phyloP scores from a whole-genome alignment of 92 coral and sea anemone species.

The Umimayanthus chanpuru region DNA sequence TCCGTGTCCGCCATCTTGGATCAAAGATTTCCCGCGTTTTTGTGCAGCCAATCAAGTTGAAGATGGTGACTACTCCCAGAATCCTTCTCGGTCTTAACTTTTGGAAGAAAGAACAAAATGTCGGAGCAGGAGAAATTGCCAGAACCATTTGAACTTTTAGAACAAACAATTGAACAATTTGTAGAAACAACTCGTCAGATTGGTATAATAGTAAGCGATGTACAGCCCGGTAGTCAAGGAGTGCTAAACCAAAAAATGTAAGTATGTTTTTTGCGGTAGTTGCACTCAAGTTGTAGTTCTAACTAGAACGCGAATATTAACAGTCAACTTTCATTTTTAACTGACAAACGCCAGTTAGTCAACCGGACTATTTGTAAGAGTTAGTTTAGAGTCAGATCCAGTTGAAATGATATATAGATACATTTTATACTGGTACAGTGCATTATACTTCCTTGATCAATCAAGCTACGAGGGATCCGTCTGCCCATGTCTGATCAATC shows the following conservation, averaged over 20 bases:
- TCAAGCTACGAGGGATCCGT: no score
- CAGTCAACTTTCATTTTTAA: no score
- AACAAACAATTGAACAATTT: constrained; percentile 98
- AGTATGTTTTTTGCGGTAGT: constrained; percentile 15
- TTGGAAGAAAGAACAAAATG: constrained; percentile 52
- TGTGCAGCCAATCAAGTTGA: constrained; percentile 22
- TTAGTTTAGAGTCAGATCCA: background rate
- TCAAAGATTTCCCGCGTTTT: constrained; percentile 35
- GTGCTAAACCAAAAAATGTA: constrained; percentile 98
- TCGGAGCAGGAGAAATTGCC: constrained; percentile 76
- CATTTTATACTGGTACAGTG: no score
- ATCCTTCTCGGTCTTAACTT: constrained; percentile 1
- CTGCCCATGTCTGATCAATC: no score
- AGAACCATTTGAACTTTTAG: constrained; percentile 90
- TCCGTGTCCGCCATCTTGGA: constrained; percentile 32
- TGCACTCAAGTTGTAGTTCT: no score
- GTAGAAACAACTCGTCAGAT: constrained; percentile 97
- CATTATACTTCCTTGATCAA: no score
- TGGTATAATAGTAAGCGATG: constrained; percentile 98
- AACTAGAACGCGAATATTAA: background rate
- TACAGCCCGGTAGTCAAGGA: constrained; percentile 99
- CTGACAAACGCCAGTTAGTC: no score
- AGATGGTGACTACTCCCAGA: constrained; percentile 18
- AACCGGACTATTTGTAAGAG: background rate
- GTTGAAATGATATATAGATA: no score